Conservation (phyloP, 2,113 vertebrate genomes). For the Pavo muticus region DNA sequence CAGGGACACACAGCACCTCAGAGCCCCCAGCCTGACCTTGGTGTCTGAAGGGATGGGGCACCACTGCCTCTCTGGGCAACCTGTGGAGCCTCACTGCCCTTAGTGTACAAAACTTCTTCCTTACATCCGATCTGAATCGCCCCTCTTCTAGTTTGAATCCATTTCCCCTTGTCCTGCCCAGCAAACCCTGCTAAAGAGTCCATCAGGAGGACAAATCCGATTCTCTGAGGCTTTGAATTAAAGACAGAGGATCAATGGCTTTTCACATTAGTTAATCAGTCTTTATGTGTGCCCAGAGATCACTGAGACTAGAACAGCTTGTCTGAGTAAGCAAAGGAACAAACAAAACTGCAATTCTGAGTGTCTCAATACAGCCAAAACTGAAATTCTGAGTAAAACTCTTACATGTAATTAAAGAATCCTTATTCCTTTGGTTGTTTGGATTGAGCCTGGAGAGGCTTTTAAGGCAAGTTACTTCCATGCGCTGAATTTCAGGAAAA, state of each 20-base stretch:
- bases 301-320: neutral
- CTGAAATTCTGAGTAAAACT: constrained; percentile 51
- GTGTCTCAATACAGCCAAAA: neutral
- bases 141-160: neutral
- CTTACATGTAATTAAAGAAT: constrained; percentile 13
- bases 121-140: neutral
- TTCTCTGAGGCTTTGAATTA: constrained; percentile 8
- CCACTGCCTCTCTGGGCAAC: too few species aligned
- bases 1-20: too few species aligned
- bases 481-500: neutral
- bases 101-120: too few species aligned
- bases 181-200: neutral
- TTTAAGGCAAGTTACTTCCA: neutral
- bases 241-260: neutral
- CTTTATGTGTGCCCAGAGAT: constrained; percentile 9
- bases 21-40: too few species aligned
- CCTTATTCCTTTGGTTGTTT: neutral
- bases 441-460: constrained; percentile 13
- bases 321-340: neutral
- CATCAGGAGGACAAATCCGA: neutral
- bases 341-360: neutral
- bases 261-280: constrained; percentile 30
- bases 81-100: too few species aligned
- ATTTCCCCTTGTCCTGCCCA: neutral
- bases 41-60: too few species aligned